Percentiles rank a stretch among this genome's conserved stretches.
Conservation (phyloP, 2,888 invertebrate species). For the Silvanus unidentatus region DNA sequence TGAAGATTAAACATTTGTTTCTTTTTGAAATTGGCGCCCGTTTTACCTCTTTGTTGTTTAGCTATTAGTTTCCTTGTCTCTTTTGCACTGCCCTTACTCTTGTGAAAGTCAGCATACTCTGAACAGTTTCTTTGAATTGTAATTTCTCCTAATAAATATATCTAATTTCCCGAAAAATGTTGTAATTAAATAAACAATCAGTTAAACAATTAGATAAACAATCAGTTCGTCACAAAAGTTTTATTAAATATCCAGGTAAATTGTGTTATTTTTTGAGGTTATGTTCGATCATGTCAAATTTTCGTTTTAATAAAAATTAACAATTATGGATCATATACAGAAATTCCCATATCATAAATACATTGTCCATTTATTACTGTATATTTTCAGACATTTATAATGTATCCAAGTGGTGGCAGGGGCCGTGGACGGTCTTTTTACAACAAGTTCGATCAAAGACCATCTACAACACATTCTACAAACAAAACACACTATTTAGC, state of each 20-base stretch:
- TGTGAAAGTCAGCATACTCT: too few species aligned
- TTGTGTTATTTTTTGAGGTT: conserved; percentile 1
- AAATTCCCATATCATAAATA: not conserved
- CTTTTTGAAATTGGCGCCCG: too few species aligned
- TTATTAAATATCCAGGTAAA: not conserved
- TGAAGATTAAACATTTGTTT: too few species aligned
- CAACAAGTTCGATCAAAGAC: not conserved
- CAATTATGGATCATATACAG: conserved; percentile 1
- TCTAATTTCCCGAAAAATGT: too few species aligned
- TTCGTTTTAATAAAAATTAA: not conserved
- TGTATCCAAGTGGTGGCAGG: not conserved
- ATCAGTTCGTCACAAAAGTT: too few species aligned
- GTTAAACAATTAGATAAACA: too few species aligned
- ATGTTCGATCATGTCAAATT: not conserved
- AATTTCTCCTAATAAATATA: too few species aligned
- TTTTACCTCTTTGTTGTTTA: too few species aligned
- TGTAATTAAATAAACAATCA: too few species aligned
- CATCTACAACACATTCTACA: not conserved
- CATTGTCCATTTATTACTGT: not conserved
- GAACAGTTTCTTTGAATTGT: too few species aligned
- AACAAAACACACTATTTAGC: not conserved
- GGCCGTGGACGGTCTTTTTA: not conserved
- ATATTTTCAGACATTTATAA: not conserved
- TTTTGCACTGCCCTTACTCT: too few species aligned
- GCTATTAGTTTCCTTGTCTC: too few species aligned